Percentiles rank a stretch among this genome's conserved stretches.
Conservation (phyloP, 2,797 vertebrate species). For the Micromesistius poutassou region DNA sequence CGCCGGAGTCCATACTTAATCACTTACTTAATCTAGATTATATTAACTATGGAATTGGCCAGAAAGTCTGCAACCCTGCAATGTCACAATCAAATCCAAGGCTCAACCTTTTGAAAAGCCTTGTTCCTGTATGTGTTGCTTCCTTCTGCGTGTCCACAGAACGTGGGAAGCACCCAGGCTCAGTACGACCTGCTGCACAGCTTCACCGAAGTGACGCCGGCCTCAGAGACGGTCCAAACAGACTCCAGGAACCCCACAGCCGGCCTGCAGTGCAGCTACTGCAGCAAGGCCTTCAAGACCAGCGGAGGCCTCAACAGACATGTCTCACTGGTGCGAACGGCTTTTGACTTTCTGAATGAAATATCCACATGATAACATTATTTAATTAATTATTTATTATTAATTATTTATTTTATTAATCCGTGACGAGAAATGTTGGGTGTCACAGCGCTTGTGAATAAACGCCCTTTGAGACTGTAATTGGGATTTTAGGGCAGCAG, state of each 20-base stretch:
- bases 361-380: not conserved
- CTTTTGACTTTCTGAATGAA: not conserved
- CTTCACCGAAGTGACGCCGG: constrained; percentile 73
- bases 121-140: constrained; percentile 15
- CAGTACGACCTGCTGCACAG: constrained; percentile 80
- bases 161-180: constrained; percentile 67
- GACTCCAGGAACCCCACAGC: constrained; percentile 61
- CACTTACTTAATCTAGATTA: not conserved
- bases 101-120: constrained; percentile 3
- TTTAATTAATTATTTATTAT: too few species aligned
- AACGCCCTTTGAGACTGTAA: not conserved
- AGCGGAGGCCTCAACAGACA: constrained; percentile 84
- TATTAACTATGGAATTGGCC: not conserved
- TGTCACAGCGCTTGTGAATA: not conserved
- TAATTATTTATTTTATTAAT: too few species aligned
- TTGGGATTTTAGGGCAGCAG: not conserved
- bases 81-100: constrained; percentile 24
- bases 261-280: constrained; percentile 79
- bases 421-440: not conserved
- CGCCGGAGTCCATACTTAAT: not conserved
- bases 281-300: constrained; percentile 87
- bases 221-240: constrained; percentile 60
- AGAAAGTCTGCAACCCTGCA: not conserved
- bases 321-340: constrained; percentile 74
- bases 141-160: constrained; percentile 59